Evolutionary conservation across 2,888 invertebrate species (phyloP).

Genomic region (Orthosia gothica): DNA sequence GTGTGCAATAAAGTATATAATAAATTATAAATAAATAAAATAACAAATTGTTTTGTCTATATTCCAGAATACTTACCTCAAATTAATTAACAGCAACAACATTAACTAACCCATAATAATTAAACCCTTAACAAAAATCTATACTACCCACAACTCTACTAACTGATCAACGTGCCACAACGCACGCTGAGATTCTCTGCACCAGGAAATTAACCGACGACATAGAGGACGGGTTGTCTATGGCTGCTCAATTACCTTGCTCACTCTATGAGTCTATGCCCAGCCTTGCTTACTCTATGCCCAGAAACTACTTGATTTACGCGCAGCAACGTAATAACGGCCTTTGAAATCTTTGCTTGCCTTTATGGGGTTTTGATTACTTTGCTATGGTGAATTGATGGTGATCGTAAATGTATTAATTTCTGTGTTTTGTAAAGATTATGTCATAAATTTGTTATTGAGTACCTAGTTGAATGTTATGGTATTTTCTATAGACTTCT

Average conservation of each 20-base stretch:
- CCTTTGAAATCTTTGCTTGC: constrained; percentile 24
- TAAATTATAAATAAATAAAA: too few relatives aligned
- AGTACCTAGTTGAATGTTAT: background rate
- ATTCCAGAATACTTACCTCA: background rate
- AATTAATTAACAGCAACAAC: constrained; percentile 5
- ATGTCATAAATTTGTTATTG: background rate
- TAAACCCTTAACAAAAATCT: constrained; percentile 41
- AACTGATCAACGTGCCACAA: constrained; percentile 64
- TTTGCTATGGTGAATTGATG: constrained; percentile 26
- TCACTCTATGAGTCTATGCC: constrained; percentile 61
- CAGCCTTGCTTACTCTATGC: constrained; percentile 55
- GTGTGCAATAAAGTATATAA: too few relatives aligned
- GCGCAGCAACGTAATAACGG: constrained; percentile 39
- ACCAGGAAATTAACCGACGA: constrained; percentile 84
- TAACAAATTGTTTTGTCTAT: too few relatives aligned
- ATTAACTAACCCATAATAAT: constrained; percentile 27
- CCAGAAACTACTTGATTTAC: constrained; percentile 62
- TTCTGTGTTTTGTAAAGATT: constrained; percentile 11
- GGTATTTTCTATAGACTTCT: background rate
- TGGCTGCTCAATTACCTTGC: constrained; percentile 73
- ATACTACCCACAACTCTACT: constrained; percentile 26
- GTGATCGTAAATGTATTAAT: background rate
- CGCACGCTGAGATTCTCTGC: constrained; percentile 64
- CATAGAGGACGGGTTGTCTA: constrained; percentile 70
- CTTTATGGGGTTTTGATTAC: constrained; percentile 36